Conservation (phyloP, 2,888 invertebrate species). For the Dilophus febrilis region DNA sequence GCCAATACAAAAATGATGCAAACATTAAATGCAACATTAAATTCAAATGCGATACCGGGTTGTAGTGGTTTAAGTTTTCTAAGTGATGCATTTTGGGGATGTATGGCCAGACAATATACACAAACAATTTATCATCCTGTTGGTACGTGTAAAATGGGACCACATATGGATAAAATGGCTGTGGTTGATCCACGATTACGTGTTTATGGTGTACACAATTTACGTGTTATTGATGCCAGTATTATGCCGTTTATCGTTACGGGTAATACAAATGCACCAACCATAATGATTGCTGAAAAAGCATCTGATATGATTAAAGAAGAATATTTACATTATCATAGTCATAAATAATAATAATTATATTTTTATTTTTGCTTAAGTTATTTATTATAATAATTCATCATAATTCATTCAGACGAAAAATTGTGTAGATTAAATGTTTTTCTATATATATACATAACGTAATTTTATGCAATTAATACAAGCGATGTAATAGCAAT, state of each 20-base stretch:
- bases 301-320: constrained; percentile 67
- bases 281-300: constrained; percentile 71
- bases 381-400: too few relatives aligned
- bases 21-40: constrained; percentile 42
- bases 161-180: constrained; percentile 35
- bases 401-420: too few relatives aligned
- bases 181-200: constrained; percentile 55
- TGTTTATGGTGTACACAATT: constrained; percentile 46
- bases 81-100: constrained; percentile 61
- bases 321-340: constrained; percentile 35
- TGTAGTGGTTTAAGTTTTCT: constrained; percentile 43
- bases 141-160: constrained; percentile 70
- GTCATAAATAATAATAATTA: constrained; percentile 12
- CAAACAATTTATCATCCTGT: constrained; percentile 69
- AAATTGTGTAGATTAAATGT: too few relatives aligned
- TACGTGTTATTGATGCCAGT: constrained; percentile 67
- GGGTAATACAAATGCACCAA: constrained; percentile 70
- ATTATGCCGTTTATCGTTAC: constrained; percentile 65
- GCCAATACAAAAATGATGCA: constrained; percentile 42
- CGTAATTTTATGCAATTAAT: too few relatives aligned
- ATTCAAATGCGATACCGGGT: constrained; percentile 45
- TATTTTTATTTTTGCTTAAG: neutral
- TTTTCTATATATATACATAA: too few relatives aligned
- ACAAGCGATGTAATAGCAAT: too few relatives aligned
- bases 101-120: constrained; percentile 55